A percentile compares a stretch with the other conserved stretches of the same genome.
Conservation (phyloP, 2,113 vertebrate genomes). For the Myrmecophaga tridactyla region DNA sequence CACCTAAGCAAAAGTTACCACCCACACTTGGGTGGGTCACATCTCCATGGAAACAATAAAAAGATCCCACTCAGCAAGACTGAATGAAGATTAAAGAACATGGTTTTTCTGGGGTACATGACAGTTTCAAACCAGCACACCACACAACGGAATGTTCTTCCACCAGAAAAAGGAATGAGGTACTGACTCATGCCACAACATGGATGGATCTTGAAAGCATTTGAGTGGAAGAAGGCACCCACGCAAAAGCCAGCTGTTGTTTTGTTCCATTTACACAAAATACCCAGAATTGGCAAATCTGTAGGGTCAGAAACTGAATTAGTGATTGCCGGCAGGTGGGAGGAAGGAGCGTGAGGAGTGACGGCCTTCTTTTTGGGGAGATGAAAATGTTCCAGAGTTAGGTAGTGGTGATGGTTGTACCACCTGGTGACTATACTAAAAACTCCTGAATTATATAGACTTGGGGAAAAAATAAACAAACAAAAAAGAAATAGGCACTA, state of each 20-base stretch:
- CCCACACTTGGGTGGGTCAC: too few species aligned
- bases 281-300: background rate
- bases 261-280: background rate
- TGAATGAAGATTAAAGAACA: too few species aligned
- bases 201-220: background rate
- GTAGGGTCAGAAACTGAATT: background rate
- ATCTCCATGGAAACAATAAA: too few species aligned
- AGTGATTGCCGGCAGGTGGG: background rate
- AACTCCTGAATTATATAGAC: background rate
- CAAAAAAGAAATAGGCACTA: background rate
- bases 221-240: background rate
- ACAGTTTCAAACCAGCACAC: too few species aligned
- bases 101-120: too few species aligned
- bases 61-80: too few species aligned
- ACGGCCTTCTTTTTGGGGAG: too few species aligned
- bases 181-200: accelerated
- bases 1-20: too few species aligned
- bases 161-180: background rate
- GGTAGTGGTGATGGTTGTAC: background rate
- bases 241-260: background rate
- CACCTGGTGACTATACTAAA: background rate
- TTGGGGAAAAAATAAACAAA: background rate
- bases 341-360: background rate
- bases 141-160: background rate
- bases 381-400: background rate